These are phyloP conservation scores for Madoqua kirkii DNA, from an alignment of 2,113 vertebrate genomes.

Conservation along the genomic window DNA sequence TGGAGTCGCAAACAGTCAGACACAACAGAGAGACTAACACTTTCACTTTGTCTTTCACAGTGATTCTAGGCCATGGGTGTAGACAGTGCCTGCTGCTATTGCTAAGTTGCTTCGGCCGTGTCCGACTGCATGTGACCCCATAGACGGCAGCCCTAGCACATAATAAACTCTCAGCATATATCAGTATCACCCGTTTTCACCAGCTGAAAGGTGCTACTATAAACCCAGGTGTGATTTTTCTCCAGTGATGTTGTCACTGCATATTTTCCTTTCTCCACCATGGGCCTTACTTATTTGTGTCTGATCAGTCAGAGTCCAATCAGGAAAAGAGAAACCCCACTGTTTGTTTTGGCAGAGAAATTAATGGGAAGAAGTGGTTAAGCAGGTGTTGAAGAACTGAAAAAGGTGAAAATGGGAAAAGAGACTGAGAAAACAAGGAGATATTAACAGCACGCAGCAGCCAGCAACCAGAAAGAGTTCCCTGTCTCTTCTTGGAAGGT, in stretches of 20 bases:
- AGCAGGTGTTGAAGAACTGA: not conserved
- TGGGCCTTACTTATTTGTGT: not conserved
- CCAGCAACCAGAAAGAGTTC: not conserved
- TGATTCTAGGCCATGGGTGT: not conserved
- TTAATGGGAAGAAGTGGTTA: not conserved
- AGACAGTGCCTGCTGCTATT: not conserved
- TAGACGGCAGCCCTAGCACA: not conserved
- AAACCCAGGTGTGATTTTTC: not conserved
- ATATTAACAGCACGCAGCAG: accelerated
- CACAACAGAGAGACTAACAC: not conserved
- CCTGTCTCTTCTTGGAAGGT: not conserved
- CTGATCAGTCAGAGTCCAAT: too few species aligned
- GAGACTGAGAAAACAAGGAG: not conserved
- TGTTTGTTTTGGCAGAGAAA: not conserved
- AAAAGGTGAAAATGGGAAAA: not conserved
- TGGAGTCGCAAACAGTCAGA: not conserved
- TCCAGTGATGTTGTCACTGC: not conserved
- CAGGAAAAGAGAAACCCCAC: not conserved
- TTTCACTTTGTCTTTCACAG: not conserved
- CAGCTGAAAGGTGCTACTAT: not conserved
- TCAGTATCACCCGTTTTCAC: not conserved
- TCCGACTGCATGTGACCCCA: not conserved
- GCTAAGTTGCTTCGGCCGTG: not conserved
- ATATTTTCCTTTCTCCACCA: not conserved
- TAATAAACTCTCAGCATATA: accelerated